These are phyloP conservation scores for Carassius carassius DNA, from an alignment of 2,113 vertebrate genomes.

Conservation along the genomic window DNA sequence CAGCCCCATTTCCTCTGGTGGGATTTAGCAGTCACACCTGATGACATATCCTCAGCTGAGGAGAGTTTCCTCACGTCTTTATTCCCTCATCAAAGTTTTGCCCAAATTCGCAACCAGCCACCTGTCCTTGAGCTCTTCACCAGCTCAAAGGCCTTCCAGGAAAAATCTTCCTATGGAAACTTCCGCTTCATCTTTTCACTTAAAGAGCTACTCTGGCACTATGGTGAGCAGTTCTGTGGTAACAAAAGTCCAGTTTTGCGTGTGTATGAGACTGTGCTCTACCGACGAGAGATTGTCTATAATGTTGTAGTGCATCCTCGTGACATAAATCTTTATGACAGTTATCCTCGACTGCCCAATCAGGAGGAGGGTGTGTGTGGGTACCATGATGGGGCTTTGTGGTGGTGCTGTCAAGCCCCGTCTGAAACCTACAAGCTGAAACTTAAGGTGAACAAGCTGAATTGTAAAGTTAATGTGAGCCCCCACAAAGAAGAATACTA, in stretches of 20 bases:
- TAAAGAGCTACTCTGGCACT: conserved; percentile 14
- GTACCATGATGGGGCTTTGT: neutral
- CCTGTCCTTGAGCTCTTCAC: conserved; percentile 18
- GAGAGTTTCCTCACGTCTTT: neutral
- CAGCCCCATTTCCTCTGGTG: conserved; percentile 13
- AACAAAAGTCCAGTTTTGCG: conserved; percentile 27
- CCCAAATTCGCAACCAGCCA: neutral
- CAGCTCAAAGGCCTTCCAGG: conserved; percentile 42
- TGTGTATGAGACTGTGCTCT: conserved; percentile 9
- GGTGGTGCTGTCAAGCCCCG: conserved; percentile 47
- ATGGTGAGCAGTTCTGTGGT: neutral
- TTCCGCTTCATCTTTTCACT: conserved; percentile 46
- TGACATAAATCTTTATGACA: neutral
- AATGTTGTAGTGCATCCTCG: conserved; percentile 42
- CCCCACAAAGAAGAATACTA: neutral
- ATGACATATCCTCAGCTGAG: neutral
- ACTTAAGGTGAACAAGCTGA: neutral
- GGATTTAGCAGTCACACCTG: conserved; percentile 9
- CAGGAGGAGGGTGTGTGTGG: neutral
- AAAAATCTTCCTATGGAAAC: conserved; percentile 41
- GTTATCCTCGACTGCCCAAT: conserved; percentile 32
- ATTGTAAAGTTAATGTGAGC: neutral
- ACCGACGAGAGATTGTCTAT: conserved; percentile 25
- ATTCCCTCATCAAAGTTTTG: neutral
- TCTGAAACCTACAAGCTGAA: conserved; percentile 3